Evolutionary conservation across 2,113 vertebrate genomes (phyloP), one percentile per base, ranked within the genome.

Genomic region (Coryphaenoides rupestris): DNA sequence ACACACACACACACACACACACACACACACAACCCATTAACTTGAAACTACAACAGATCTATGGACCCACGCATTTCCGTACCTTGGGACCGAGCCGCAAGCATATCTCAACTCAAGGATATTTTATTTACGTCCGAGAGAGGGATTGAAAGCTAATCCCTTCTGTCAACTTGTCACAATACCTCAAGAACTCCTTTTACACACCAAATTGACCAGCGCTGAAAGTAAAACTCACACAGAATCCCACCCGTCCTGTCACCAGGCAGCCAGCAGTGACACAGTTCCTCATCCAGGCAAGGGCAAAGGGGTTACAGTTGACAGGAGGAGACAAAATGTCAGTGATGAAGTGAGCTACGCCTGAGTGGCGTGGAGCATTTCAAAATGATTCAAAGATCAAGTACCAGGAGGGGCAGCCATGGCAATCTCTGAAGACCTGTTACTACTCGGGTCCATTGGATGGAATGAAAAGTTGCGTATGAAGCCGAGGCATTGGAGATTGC

Each of bases 81-180:
- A 40, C 0, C 33, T 40, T 40, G 33, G 33, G 33, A 40, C 9
- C 33, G 33, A 40, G 33, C 33, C 33, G 33, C 33, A 10, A 12
- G 9, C 33, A 71, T 77, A 78, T 66, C 66, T 70, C 23, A 64
- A 63, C 66, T 70, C 23, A 64, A 63, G 76, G 65, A 81, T 77
- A 62, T 76, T 80, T 82, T 80, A 83, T 81, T 80, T 69, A 81
- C 56, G 68, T 47, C 58, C 16, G n/a, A 57, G 59, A 64, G 54
- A 17, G 56, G 54, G 28, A 21, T 50, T 50, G 47, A 70, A 70
- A 72, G 47, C 1, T 19, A 68, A 72, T 67, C 24, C 52, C 15
- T 69, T 22, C 55, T 19, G 72, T 63, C 60, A 68, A 45, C 40
- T 14, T 50, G 47, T n/a, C n/a, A n/a, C 15, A 50, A 40, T 40